A percentile compares a stretch with the other conserved stretches of the same genome.
phyloP scores from a whole-genome alignment of 2,113 vertebrate species.

The Phaethon lepturus region DNA sequence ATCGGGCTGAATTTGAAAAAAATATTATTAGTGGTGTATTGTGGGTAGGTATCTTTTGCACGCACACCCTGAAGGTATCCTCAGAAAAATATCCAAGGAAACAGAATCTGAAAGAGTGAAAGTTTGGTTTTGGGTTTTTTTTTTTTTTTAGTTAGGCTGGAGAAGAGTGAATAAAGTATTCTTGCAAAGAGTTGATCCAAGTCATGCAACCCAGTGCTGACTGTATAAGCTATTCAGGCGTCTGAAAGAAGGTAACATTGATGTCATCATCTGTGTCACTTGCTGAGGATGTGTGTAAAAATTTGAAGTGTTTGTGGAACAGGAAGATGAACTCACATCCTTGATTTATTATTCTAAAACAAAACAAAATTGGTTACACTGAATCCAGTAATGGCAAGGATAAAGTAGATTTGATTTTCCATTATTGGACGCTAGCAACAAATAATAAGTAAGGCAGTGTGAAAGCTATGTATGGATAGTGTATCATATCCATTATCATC shows the following conservation, averaged over 20 bases:
- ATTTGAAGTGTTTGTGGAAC: not conserved
- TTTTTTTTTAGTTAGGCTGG: not conserved
- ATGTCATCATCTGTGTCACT: not conserved
- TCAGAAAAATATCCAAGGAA: not conserved
- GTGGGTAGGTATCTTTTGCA: not conserved
- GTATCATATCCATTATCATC: not conserved
- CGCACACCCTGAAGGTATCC: not conserved
- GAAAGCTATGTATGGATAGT: not conserved
- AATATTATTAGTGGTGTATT: not conserved
- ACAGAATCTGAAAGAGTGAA: not conserved
- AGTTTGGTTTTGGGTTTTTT: not conserved
- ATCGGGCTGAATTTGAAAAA: not conserved
- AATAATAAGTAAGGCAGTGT: not conserved
- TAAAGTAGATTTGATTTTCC: not conserved
- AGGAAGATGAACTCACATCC: not conserved
- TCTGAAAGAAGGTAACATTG: not conserved
- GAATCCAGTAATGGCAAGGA: not conserved
- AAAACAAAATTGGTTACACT: not conserved
- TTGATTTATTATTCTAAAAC: not conserved
- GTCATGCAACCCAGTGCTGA: not conserved
- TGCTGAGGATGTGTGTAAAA: not conserved
- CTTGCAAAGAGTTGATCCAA: not conserved
- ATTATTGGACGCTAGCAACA: not conserved
- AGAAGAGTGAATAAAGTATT: not conserved
- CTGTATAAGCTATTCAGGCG: not conserved